These are phyloP conservation scores for Coelinius sp. DNA, from an alignment of 2,888 invertebrate species.

Conservation along the genomic window DNA sequence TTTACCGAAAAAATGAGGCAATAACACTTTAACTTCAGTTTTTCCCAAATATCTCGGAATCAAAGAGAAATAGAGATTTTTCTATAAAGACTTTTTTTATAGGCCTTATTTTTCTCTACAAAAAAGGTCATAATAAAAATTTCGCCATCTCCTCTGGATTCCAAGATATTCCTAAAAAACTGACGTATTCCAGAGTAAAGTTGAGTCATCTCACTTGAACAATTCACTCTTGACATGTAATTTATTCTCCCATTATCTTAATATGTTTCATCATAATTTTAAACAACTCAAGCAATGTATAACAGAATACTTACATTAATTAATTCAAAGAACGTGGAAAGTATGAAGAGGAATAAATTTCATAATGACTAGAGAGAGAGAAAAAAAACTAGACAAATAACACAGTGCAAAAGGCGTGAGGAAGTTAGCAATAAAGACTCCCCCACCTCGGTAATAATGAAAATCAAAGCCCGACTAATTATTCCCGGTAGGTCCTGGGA, in stretches of 20 bases:
- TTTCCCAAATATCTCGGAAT: no score
- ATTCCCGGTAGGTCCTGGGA: conserved; percentile 23
- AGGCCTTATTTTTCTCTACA: no score
- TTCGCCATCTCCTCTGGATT: no score
- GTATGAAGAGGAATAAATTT: neutral
- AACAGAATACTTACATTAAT: neutral
- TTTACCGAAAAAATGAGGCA: no score
- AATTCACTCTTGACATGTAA: neutral
- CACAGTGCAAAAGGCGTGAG: conserved; percentile 9
- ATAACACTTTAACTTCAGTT: no score
- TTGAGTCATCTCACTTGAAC: neutral
- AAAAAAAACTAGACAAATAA: conserved; percentile 7
- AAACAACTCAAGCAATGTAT: neutral
- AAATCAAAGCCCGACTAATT: conserved; percentile 28
- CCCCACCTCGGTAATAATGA: conserved; percentile 3
- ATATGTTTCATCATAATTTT: neutral
- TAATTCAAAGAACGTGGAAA: neutral
- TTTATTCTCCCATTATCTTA: neutral
- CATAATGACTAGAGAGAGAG: neutral
- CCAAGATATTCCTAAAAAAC: neutral
- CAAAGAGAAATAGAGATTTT: no score
- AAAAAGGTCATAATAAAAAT: no score
- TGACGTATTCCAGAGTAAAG: neutral
- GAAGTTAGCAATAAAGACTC: conserved; percentile 21
- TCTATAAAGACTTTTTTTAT: no score